Evolutionary conservation across 2,888 invertebrate species (phyloP), one percentile per base, ranked within the genome.

Genomic region (Drosophila affinis): DNA sequence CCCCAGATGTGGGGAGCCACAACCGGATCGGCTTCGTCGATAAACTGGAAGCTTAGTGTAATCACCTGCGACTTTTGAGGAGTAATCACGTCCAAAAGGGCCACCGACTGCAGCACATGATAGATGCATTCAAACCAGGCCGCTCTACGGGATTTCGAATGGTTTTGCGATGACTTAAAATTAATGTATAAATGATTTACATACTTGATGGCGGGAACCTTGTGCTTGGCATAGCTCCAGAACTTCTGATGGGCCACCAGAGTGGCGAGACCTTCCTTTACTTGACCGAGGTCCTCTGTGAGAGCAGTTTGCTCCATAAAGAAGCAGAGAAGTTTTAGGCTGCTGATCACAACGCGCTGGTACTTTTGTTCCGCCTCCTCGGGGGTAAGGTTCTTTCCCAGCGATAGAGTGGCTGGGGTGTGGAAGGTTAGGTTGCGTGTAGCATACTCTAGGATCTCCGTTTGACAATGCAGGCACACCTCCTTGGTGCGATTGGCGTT

Each of bases 381-480:
- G 5, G 93, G 89, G 7, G 94, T 93, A 14, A 93, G 92, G 54
- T 92, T 93, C 83, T 94, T 94, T 24, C 93, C 92, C 71, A 92
- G 93, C 45, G 93, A 92, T 21, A 94, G 88, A 5, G 94, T 93
- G 64, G 94, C 93, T 0, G 94, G 92, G 9, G 94, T 94, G 75
- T 94, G 94, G 49, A 93, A 92, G 21, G 94, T 93, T 32, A 97
- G 91, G 89, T 95, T 96, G 60, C 96, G 96, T 57, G 93, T 92
- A n/a, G 97, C 93, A 78, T 95, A 95, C 29, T 94, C 93, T 32
- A 97, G 85, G 64, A 98, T 95, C 92, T 98, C 98, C 48, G 93
- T 93, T 89, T 96, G 96, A 90, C 97, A 98, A 93, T 96, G 97
- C 6, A 95, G 91, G 56, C 98, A 94, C 10, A 96, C 98, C 88